Evolutionary conservation across 1,140 invertebrate genomes (phyloP), one percentile per base, ranked within the genome.

Genomic region (Drosophila seguyi): DNA sequence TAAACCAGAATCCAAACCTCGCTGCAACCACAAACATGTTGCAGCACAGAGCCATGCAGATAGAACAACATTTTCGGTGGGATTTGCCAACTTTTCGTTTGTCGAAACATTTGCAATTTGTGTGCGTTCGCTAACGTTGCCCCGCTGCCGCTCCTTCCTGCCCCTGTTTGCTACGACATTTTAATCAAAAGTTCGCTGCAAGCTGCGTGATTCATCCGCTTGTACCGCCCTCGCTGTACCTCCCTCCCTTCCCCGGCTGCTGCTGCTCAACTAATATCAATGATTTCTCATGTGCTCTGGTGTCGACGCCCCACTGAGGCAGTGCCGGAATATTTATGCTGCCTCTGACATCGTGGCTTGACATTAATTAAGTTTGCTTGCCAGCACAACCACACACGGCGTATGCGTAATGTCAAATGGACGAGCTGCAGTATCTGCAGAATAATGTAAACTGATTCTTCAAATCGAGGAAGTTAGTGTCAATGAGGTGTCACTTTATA

Each of bases 121-220:
- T 77, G 75, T 77, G 65, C 57, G 65, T 57, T 78, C 34, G 74
- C 74, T 42, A 77, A 77, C 76, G 47, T 76, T 77, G 50, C 31
- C 50, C 38, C 29, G n/a, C 45, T 10, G 27, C 42, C 36, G 11
- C 22, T 16, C 16, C 60, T 41, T 38, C 20, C 34, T 50, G 29
- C 48, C 20, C 27, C 38, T 25, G 38, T 53, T 57, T 67, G 66
- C 53, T 39, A 48, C 65, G 79, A 87, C 80, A 88, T 81, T 90
- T 90, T 90, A 81, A 90, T 85, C 85, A 90, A 90, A 81, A 87
- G 79, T 86, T 86, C 65, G 56, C 53, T 66, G 58, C 61, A 67
- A 75, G 75, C 58, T 74, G 75, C 48, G 36, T 53, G 61, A 75
- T 76, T 75, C 72, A 55, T 55, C 73, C 52, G 25, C 36, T 55